Evolutionary conservation across 2,113 vertebrate genomes (phyloP).

Genomic region (Archocentrus centrarchus): DNA sequence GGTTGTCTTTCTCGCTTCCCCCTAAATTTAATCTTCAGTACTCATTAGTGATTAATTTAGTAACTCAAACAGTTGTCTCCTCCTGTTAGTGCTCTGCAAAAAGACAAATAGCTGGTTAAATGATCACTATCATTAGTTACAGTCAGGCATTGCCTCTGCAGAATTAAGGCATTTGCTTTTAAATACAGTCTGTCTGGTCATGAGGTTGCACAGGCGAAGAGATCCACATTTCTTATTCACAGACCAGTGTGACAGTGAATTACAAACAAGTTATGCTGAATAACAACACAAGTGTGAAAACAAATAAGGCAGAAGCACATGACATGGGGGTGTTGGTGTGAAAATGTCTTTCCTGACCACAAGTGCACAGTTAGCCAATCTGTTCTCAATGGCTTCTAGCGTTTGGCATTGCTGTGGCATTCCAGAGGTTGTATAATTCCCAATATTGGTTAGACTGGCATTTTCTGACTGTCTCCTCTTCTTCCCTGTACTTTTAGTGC

Average conservation of each 20-base stretch:
- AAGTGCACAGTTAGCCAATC: slow-evolving; percentile 34
- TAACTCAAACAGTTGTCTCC: not conserved
- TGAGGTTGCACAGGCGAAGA: slow-evolving; percentile 12
- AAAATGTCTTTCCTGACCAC: slow-evolving; percentile 56
- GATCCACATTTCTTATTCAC: not conserved
- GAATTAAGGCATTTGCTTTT: not conserved
- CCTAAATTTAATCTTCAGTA: not conserved
- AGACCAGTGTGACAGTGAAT: slow-evolving; percentile 16
- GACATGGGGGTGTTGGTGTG: slow-evolving; percentile 37
- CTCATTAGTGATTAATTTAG: not conserved
- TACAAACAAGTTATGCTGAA: slow-evolving; percentile 8
- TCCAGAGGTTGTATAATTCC: slow-evolving; percentile 57
- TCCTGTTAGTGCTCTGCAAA: slow-evolving; percentile 9
- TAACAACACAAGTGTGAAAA: slow-evolving; percentile 38
- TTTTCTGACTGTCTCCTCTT: slow-evolving; percentile 40
- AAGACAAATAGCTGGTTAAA: slow-evolving; percentile 17
- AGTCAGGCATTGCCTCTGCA: not conserved
- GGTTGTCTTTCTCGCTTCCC: not conserved
- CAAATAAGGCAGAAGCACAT: slow-evolving; percentile 43
- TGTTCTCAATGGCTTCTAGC: slow-evolving; percentile 33
- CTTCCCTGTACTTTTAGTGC: slow-evolving; percentile 12
- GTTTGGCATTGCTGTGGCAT: slow-evolving; percentile 53
- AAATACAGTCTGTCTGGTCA: slow-evolving; percentile 40
- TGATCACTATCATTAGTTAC: not conserved
- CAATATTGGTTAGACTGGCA: slow-evolving; percentile 53